These are phyloP conservation scores for Pheosia gnoma DNA, from an alignment of 2,888 invertebrate species.

Conservation along the genomic window DNA sequence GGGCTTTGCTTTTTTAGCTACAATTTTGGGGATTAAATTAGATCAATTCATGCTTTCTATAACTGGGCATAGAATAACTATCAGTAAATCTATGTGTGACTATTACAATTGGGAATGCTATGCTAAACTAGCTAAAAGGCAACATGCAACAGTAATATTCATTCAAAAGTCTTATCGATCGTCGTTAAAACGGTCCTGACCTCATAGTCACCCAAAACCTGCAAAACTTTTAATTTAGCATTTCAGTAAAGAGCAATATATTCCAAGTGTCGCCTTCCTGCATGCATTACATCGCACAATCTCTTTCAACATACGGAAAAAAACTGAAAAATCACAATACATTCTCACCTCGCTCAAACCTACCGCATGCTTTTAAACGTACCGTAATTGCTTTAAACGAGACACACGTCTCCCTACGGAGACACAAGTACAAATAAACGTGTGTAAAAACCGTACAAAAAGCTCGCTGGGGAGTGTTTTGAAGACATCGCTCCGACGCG, in stretches of 20 bases:
- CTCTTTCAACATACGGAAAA: conserved; percentile 8
- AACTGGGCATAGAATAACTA: too few species aligned
- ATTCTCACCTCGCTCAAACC: conserved; percentile 32
- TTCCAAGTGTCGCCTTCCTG: too few species aligned
- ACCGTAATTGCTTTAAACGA: conserved; percentile 41
- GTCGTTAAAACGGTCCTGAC: too few species aligned
- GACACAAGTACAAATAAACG: conserved; percentile 35
- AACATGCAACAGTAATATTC: too few species aligned
- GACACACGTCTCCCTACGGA: conserved; percentile 34
- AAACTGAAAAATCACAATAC: conserved; percentile 27
- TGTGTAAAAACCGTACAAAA: conserved; percentile 35
- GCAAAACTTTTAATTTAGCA: too few species aligned
- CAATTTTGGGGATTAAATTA: neutral
- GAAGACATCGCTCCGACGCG: conserved; percentile 18
- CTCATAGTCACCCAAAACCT: too few species aligned
- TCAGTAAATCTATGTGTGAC: too few species aligned
- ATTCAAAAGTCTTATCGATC: too few species aligned
- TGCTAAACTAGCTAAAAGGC: too few species aligned
- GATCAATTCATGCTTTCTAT: neutral
- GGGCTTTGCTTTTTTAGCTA: conserved; percentile 6
- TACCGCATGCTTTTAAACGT: conserved; percentile 36
- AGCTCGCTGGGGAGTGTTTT: conserved; percentile 34
- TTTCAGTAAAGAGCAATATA: too few species aligned
- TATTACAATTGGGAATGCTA: too few species aligned
- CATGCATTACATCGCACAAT: too few species aligned